Percentiles rank a stretch among this genome's conserved stretches.
Conservation (phyloP, 2,113 vertebrate genomes). For the Narcine bancroftii region DNA sequence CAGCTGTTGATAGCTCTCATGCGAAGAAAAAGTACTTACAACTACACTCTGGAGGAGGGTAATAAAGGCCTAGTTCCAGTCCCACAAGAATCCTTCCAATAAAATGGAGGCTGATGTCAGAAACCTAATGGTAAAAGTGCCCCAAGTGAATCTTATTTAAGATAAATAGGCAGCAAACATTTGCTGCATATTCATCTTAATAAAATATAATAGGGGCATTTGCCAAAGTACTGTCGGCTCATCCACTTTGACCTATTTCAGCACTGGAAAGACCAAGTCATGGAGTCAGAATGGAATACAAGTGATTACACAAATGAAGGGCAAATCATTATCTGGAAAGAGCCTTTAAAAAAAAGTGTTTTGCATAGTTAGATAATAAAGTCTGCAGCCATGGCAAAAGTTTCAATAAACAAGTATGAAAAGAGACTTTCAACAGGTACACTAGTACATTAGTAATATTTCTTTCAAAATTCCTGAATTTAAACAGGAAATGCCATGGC, state of each 20-base stretch:
- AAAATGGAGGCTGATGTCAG: conserved; percentile 52
- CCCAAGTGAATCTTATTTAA: conserved; percentile 58
- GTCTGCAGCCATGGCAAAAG: conserved; percentile 85
- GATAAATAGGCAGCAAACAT: conserved; percentile 47
- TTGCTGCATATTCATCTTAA: too few species aligned
- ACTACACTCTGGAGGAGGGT: conserved; percentile 63
- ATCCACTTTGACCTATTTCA: conserved; percentile 39
- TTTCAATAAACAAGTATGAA: conserved; percentile 51
- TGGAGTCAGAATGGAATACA: conserved; percentile 65
- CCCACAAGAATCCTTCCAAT: conserved; percentile 58
- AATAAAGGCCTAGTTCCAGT: conserved; percentile 58
- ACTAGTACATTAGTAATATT: conserved; percentile 12
- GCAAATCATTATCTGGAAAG: conserved; percentile 50
- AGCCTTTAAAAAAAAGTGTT: conserved; percentile 38
- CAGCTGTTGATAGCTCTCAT: conserved; percentile 66
- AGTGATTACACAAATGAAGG: conserved; percentile 58
- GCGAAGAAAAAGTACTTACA: conserved; percentile 64
- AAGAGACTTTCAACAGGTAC: conserved; percentile 20
- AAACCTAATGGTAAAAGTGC: conserved; percentile 54
- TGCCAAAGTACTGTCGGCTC: conserved; percentile 57
- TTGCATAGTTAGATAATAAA: conserved; percentile 52
- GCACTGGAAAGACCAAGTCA: conserved; percentile 45
- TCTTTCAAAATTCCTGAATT: not conserved
- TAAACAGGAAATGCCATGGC: conserved; percentile 34
- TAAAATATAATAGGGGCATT: too few species aligned